Base-by-base conservation (phyloP, 2,113 vertebrate genomes). In the Amphiprion percula region DNA sequence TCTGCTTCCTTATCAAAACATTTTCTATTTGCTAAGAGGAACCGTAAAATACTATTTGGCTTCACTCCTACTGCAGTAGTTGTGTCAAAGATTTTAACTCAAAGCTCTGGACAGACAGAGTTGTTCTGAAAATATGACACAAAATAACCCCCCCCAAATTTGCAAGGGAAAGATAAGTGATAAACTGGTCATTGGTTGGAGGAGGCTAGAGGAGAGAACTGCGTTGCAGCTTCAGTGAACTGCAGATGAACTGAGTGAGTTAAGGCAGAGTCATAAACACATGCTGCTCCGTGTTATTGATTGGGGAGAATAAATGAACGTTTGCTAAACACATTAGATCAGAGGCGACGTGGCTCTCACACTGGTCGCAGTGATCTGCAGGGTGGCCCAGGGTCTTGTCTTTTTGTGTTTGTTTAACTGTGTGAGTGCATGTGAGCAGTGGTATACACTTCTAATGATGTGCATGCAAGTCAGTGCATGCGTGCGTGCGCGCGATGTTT, bases 261-360 rank as follows among this genome's bases (percentile, higher is more conserved):
- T 72, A 77, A 88, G 86, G 62, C 79, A 84, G 82, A 83, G 63
- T 73, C 79, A 88, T 91, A 91, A 94, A 94, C 93, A 93, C 90
- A 93, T 79, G 87, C 87, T 86, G 69, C 77, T 88, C 86, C 74
- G 86, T 90, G 90, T 91, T 91, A 90, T 91, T 91, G 88, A 91
- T 88, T 81, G 74, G 75, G 77, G 58, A 86, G 89, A 91, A 92
- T 92, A 92, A 91, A 92, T 93, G 92, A 91, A 59, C 91, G 87
- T 95, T 93, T 92, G 92, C 88, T 92, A 92, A 94, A 94, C 90
- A 92, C 90, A 93, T 93, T 93, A 91, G 90, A 83, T 86, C 84
- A 89, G 82, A 85, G 80, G 64, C 80, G 90, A 87, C 79, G 67
- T 66, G 67, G 74, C 83, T 79, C 84, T 55, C 82, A 72, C 86